Percentiles rank a stretch among this genome's conserved stretches.
Evolutionary conservation across 1,140 invertebrate species (phyloP).

Genomic region (Anadara kagoshimensis): DNA sequence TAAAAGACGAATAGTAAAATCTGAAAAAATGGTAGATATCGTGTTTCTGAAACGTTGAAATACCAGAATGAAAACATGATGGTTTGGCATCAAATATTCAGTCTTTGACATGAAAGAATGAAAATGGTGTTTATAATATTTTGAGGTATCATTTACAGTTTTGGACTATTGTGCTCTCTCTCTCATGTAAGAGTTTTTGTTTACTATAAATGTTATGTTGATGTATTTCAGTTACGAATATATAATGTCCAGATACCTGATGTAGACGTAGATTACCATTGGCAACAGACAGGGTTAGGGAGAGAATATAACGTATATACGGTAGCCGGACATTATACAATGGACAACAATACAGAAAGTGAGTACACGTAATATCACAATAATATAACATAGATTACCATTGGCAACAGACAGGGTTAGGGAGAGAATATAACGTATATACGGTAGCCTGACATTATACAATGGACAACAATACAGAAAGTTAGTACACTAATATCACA

Average conservation of each 20-base stretch:
- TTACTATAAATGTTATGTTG: not conserved
- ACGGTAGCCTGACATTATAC: no score
- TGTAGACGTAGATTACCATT: constrained; percentile 9
- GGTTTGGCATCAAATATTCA: no score
- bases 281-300: constrained; percentile 23
- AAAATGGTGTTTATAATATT: not conserved
- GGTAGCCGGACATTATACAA: constrained; percentile 27
- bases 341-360: constrained; percentile 34
- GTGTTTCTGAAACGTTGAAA: not conserved
- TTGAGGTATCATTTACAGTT: not conserved
- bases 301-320: constrained; percentile 21
- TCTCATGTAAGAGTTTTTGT: not conserved
- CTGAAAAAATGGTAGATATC: no score
- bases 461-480: no score
- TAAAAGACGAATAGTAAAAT: no score
- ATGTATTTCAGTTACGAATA: constrained; percentile 15
- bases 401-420: no score
- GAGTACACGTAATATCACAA: not conserved
- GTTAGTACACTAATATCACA: no score
- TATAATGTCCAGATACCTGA: constrained; percentile 37
- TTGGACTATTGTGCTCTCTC: not conserved
- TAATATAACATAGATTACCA: not conserved
- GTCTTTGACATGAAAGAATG: not conserved
- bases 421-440: no score
- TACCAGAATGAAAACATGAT: not conserved